Evolutionary conservation across 1,140 invertebrate species (phyloP).

Genomic region (Proctacanthus coquilletti): DNA sequence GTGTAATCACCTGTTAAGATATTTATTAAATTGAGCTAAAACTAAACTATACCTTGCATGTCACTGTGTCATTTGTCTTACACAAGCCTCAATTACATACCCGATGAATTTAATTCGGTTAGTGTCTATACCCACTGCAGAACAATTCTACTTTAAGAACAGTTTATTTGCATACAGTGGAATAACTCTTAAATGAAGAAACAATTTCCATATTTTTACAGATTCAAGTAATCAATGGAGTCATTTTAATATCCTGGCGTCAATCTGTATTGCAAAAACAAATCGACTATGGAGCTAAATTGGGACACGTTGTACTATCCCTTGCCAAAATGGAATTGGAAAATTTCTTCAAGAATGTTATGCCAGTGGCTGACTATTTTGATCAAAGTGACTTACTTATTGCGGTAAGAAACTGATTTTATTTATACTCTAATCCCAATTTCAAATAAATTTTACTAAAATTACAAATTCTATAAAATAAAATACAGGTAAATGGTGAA

Average conservation of each 20-base stretch:
- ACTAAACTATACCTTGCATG: too few species aligned
- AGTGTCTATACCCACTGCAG: too few species aligned
- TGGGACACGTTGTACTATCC: constrained; percentile 71
- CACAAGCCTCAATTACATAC: too few species aligned
- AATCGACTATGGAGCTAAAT: constrained; percentile 75
- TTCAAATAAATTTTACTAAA: constrained; percentile 6
- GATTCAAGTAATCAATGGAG: constrained; percentile 76
- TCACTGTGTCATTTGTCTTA: too few species aligned
- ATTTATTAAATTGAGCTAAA: too few species aligned
- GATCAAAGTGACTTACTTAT: constrained; percentile 70
- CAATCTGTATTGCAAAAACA: constrained; percentile 69
- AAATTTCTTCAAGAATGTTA: constrained; percentile 77
- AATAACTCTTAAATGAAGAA: too few species aligned
- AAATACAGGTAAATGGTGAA: constrained; percentile 62
- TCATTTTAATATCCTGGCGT: constrained; percentile 70
- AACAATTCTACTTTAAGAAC: too few species aligned
- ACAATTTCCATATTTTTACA: constrained; percentile 29
- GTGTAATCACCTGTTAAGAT: too few species aligned
- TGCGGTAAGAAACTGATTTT: constrained; percentile 45
- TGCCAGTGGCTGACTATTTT: constrained; percentile 78
- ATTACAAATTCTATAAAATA: constrained; percentile 2
- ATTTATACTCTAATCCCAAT: constrained; percentile 6
- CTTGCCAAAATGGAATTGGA: constrained; percentile 71
- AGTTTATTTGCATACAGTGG: too few species aligned
- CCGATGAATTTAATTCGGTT: too few species aligned